Conservation (phyloP, 2,113 vertebrate species). For the Origma solitaria region DNA sequence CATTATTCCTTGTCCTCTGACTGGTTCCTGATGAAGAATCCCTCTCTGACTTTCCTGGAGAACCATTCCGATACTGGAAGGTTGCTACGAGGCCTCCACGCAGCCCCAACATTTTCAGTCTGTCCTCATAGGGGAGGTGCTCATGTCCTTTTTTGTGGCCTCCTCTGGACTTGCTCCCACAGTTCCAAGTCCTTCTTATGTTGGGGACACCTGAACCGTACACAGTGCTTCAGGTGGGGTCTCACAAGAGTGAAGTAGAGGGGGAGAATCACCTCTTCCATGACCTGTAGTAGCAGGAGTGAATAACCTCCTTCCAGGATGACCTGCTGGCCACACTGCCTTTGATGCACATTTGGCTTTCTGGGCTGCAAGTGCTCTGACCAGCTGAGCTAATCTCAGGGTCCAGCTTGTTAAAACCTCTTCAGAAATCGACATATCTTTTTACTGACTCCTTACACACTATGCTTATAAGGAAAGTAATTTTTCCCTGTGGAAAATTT, state of each 20-base stretch:
- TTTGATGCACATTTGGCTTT: not conserved
- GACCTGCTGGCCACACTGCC: not conserved
- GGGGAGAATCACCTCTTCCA: not conserved
- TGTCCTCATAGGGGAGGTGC: not conserved
- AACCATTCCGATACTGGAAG: not conserved
- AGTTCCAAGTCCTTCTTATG: not conserved
- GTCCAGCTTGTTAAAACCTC: not conserved
- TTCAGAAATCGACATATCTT: not conserved
- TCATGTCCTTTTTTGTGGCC: not conserved
- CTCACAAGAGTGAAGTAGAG: not conserved
- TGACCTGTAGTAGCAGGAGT: too few relatives aligned
- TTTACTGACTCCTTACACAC: not conserved
- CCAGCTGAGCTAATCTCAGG: not conserved
- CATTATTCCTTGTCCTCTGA: not conserved
- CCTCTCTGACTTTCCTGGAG: not conserved
- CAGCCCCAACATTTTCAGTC: not conserved
- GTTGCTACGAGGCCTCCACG: rapidly evolving
- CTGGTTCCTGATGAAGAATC: not conserved
- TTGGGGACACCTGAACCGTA: not conserved
- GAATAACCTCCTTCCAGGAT: not conserved
- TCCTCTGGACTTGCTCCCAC: not conserved
- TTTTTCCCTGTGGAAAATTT: not conserved
- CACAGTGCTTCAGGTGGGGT: too few relatives aligned
- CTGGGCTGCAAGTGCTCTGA: not conserved
- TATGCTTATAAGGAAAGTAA: not conserved